Conservation (phyloP, 1,140 invertebrate genomes). For the Gryon sp. region DNA sequence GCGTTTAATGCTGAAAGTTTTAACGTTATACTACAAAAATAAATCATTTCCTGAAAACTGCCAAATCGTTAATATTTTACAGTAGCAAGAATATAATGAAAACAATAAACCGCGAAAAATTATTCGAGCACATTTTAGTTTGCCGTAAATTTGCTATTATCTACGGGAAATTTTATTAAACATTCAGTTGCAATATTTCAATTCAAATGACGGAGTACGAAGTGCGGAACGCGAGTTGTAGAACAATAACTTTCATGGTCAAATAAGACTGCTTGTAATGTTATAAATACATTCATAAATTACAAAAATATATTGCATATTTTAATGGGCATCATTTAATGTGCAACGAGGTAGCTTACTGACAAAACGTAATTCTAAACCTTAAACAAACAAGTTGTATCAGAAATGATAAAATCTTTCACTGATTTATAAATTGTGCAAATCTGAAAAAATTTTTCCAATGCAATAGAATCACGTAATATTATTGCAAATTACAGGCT, state of each 20-base stretch:
- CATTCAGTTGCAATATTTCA: constrained; percentile 1
- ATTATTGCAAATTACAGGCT: constrained; percentile 39
- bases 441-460: constrained; percentile 1
- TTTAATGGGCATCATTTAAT: neutral
- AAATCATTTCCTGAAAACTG: too few species aligned
- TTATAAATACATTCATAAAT: constrained; percentile 11
- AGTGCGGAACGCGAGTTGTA: neutral
- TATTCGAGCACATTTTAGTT: neutral
- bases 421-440: constrained; percentile 2
- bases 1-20: too few species aligned
- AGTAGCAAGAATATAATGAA: too few species aligned
- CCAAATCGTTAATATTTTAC: too few species aligned
- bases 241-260: neutral
- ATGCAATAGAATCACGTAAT: constrained; percentile 15
- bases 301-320: constrained; percentile 1
- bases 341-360: too few species aligned
- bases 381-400: constrained; percentile 2
- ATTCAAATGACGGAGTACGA: neutral
- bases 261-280: constrained; percentile 11
- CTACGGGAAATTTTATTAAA: neutral
- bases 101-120: too few species aligned
- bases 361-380: neutral
- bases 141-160: too few species aligned
- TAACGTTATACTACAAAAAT: too few species aligned
- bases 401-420: neutral